These are phyloP conservation scores for Peromyscus eremicus DNA, from an alignment of 2,797 vertebrate species.

Conservation along the genomic window DNA sequence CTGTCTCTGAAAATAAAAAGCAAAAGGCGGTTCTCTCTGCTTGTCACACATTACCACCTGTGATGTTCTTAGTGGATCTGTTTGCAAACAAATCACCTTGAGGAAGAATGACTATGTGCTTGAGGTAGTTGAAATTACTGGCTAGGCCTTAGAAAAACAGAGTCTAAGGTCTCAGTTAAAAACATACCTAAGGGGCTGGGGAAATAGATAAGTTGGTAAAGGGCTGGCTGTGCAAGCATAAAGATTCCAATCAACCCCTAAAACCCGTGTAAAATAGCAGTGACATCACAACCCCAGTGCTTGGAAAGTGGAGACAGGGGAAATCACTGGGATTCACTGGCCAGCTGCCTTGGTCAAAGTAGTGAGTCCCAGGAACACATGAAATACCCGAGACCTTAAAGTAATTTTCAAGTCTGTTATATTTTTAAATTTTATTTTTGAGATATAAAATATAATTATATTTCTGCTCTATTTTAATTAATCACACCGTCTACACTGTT, in stretches of 20 bases:
- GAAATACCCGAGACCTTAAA: neutral
- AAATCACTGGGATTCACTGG: neutral
- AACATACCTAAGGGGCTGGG: neutral
- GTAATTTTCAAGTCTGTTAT: neutral
- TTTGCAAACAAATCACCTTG: conserved; percentile 12
- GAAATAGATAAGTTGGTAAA: neutral
- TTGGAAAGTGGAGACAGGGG: neutral
- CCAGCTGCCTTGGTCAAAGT: neutral
- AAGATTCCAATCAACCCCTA: neutral
- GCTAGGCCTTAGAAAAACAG: conserved; percentile 17
- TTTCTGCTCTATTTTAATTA: neutral
- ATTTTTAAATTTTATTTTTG: neutral
- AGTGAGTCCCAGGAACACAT: neutral
- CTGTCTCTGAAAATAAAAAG: neutral
- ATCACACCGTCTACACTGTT: neutral
- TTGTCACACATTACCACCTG: neutral
- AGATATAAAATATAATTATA: neutral
- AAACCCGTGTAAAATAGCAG: neutral
- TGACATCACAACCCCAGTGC: neutral
- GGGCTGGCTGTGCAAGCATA: neutral
- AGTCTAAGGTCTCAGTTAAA: conserved; percentile 5
- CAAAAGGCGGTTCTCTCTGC: neutral
- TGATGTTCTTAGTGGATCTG: neutral
- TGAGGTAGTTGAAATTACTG: conserved; percentile 27
- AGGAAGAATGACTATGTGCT: neutral